Evolutionary conservation across 1,140 invertebrate species (phyloP).

Genomic region (Anastrepha ludens): DNA sequence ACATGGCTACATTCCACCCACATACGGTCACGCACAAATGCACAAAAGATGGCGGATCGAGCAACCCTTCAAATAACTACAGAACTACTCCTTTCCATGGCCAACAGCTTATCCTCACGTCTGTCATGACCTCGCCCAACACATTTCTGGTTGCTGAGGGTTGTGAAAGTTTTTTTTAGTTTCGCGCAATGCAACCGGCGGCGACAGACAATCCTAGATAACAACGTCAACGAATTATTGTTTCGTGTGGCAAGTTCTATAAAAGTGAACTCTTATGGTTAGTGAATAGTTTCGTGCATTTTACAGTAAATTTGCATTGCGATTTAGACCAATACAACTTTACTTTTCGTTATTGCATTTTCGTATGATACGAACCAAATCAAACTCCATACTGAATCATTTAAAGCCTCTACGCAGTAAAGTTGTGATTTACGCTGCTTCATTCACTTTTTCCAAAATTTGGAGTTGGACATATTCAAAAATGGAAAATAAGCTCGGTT

Average conservation of each 20-base stretch:
- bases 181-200: background rate
- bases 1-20: background rate
- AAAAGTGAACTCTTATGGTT: background rate
- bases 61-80: background rate
- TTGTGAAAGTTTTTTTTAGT: slow-evolving; percentile 17
- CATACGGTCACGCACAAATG: background rate
- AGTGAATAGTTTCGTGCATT: too few species aligned
- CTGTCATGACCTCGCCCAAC: slow-evolving; percentile 53
- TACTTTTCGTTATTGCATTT: too few species aligned
- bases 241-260: background rate
- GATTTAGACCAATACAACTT: too few species aligned
- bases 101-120: background rate
- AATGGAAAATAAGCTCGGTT: too few species aligned
- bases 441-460: too few species aligned
- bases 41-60: background rate
- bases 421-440: too few species aligned
- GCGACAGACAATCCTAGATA: slow-evolving; percentile 37
- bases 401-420: too few species aligned
- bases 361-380: too few species aligned
- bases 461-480: too few species aligned
- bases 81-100: background rate
- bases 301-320: too few species aligned
- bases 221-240: slow-evolving; percentile 21
- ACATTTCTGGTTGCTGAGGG: background rate
- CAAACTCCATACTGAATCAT: too few species aligned